These are phyloP conservation scores for Metridium senile DNA, from an alignment of 92 coral and sea anemone species.

Conservation along the genomic window DNA sequence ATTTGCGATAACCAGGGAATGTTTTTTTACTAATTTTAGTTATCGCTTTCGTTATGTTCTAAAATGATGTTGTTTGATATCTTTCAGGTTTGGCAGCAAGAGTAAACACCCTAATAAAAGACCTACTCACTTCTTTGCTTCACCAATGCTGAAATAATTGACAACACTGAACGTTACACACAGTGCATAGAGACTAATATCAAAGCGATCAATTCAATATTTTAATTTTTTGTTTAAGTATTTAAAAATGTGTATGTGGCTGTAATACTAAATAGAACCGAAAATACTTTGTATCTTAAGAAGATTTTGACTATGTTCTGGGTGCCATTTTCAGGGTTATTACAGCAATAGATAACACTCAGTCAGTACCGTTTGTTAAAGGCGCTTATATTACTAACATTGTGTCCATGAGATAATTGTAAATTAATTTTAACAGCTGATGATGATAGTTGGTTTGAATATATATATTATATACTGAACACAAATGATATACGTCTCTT, in stretches of 20 bases:
- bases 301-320: too few species aligned
- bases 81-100: constrained; percentile 93
- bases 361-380: background rate
- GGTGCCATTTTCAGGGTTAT: too few species aligned
- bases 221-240: background rate
- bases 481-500: background rate
- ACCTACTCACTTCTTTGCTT: constrained; percentile 95
- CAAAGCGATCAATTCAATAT: constrained; percentile 9
- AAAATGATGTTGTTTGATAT: too few species aligned
- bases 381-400: background rate
- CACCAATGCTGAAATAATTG: constrained; percentile 88
- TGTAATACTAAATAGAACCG: background rate
- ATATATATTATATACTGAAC: background rate
- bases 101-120: constrained; percentile 89
- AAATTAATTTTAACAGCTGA: background rate
- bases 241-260: too few species aligned
- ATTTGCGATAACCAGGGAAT: background rate
- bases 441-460: background rate
- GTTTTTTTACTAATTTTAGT: too few species aligned
- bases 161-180: background rate
- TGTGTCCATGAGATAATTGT: background rate
- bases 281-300: background rate
- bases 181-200: background rate
- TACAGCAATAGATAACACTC: background rate
- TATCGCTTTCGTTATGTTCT: background rate